These are phyloP conservation scores for Drosophila barbarae DNA, from an alignment of 2,888 invertebrate genomes.

Conservation along the genomic window DNA sequence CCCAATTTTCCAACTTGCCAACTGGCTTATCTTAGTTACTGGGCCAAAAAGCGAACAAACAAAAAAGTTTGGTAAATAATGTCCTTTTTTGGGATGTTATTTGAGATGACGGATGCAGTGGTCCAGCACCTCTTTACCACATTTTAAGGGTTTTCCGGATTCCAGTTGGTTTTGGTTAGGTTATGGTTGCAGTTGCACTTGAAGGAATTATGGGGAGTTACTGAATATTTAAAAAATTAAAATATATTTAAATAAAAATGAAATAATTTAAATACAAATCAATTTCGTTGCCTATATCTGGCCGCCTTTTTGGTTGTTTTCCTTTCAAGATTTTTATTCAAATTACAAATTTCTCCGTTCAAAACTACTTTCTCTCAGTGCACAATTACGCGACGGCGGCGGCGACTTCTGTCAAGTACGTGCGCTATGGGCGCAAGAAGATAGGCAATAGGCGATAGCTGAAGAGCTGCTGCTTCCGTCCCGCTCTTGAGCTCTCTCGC, in stretches of 20 bases:
- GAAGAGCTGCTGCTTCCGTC: conserved; percentile 18
- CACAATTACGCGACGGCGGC: conserved; percentile 44
- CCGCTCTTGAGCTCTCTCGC: conserved; percentile 3
- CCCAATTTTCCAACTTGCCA: conserved; percentile 13
- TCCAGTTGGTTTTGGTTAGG: conserved; percentile 33
- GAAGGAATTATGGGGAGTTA: neutral
- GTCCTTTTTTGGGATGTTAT: conserved; percentile 7
- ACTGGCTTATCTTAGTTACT: conserved; percentile 39
- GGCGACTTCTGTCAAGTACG: conserved; percentile 59
- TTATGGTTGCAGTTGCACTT: conserved; percentile 14
- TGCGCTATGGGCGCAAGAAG: conserved; percentile 44
- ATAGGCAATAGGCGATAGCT: conserved; percentile 16
- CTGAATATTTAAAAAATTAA: neutral
- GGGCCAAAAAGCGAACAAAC: conserved; percentile 51
- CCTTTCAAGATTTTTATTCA: too few species aligned
- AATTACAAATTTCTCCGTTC: too few species aligned
- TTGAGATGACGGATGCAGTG: conserved; percentile 39
- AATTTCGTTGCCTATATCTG: too few species aligned
- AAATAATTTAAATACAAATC: too few species aligned
- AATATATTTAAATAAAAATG: neutral
- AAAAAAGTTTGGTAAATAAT: conserved; percentile 27
- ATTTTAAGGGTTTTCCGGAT: conserved; percentile 34
- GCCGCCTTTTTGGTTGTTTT: too few species aligned
- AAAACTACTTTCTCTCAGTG: conserved; percentile 18
- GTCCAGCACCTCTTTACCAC: conserved; percentile 33